Conservation (phyloP, 2,797 vertebrate genomes). For the Strix occidentalis region DNA sequence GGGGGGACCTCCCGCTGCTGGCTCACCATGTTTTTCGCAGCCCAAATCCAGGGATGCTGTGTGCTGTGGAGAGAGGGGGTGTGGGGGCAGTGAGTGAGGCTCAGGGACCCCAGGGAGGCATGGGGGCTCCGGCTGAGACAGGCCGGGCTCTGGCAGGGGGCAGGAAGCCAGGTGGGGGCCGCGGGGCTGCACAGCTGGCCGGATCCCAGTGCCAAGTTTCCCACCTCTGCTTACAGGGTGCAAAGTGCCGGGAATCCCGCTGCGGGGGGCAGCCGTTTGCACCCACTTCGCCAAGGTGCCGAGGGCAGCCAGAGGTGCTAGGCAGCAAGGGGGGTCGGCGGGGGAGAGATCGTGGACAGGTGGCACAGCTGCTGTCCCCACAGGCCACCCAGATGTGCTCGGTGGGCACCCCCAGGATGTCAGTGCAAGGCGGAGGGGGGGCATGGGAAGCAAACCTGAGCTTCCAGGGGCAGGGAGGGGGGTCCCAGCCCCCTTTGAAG, state of each 20-base stretch:
- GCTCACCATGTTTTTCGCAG: background rate
- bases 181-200: conserved; percentile 22
- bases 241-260: conserved; percentile 52
- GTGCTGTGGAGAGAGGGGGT: background rate
- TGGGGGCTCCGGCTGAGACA: background rate
- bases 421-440: background rate
- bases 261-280: conserved; percentile 14
- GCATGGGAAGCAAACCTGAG: conserved; percentile 21
- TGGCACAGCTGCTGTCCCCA: background rate
- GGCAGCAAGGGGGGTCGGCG: background rate
- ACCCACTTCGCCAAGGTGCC: conserved; percentile 39
- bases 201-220: conserved; percentile 33
- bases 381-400: conserved; percentile 28
- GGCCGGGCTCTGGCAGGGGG: background rate
- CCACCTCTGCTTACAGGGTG: conserved; percentile 63
- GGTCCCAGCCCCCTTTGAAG: conserved; percentile 54
- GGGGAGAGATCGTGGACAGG: background rate
- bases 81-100: background rate
- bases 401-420: background rate
- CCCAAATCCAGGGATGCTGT: background rate
- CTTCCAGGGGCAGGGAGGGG: background rate
- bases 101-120: background rate
- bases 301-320: conserved; percentile 14
- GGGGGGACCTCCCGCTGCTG: background rate
- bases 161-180: conserved; percentile 10